These are phyloP conservation scores for Bilobella aurantiaca DNA, from an alignment of 1,140 invertebrate species.

Conservation along the genomic window DNA sequence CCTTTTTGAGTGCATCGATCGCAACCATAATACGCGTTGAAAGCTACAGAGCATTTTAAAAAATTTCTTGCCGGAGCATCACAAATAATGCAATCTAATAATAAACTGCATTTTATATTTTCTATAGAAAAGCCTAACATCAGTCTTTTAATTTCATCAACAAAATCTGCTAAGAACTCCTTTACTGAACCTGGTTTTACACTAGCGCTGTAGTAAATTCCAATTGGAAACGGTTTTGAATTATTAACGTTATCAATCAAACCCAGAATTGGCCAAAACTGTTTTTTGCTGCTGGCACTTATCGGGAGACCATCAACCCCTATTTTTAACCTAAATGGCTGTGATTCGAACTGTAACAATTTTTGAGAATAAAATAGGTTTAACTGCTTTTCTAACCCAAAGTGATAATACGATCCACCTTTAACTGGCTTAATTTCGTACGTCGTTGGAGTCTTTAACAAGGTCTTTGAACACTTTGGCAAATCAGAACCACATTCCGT, in stretches of 20 bases:
- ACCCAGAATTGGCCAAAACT: conserved; percentile 19
- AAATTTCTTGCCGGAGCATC: conserved; percentile 26
- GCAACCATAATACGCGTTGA: conserved; percentile 38
- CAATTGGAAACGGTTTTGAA: neutral
- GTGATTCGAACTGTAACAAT: too few relatives aligned
- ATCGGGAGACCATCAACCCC: conserved; percentile 13
- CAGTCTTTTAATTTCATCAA: conserved; percentile 13
- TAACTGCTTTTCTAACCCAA: neutral
- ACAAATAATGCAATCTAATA: conserved; percentile 15
- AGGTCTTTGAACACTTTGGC: neutral
- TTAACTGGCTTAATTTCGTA: neutral
- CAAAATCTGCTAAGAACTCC: conserved; percentile 12
- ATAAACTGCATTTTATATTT: conserved; percentile 2
- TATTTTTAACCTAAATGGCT: conserved; percentile 9
- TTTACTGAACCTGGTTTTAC: neutral
- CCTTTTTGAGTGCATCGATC: conserved; percentile 38
- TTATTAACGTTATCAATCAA: neutral
- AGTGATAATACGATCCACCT: neutral
- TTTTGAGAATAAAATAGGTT: too few relatives aligned
- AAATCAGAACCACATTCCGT: neutral
- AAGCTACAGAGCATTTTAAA: conserved; percentile 6
- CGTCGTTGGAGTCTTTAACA: neutral
- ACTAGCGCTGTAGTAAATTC: neutral
- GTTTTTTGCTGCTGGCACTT: neutral
- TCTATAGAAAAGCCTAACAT: neutral